These are phyloP conservation scores for Rhodinocichla rosea DNA, from an alignment of 2,113 vertebrate species.

Conservation along the genomic window DNA sequence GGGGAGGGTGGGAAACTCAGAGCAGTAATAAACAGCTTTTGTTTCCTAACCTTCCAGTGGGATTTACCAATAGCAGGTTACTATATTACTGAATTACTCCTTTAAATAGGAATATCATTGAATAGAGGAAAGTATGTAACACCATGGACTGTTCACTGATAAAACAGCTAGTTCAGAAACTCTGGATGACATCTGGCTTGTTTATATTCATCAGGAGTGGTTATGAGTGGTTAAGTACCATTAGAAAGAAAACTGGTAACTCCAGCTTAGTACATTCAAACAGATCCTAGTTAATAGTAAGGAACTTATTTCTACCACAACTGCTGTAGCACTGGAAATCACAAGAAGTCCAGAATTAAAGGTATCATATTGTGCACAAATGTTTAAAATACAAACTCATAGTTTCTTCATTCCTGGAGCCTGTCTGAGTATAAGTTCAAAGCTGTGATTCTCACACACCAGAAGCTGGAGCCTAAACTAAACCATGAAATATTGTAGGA, in stretches of 20 bases:
- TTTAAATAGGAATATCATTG: not conserved
- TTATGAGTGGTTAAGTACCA: not conserved
- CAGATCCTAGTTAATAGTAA: not conserved
- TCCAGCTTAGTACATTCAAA: not conserved
- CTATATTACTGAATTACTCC: not conserved
- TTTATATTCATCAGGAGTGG: not conserved
- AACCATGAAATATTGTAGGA: not conserved
- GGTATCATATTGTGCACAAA: not conserved
- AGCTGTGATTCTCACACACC: not conserved
- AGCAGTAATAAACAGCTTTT: not conserved
- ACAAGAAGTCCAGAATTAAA: not conserved
- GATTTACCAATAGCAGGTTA: not conserved
- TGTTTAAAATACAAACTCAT: not conserved
- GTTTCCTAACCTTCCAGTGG: not conserved
- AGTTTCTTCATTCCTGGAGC: not conserved
- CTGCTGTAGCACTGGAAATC: not conserved
- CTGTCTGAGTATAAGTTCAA: not conserved
- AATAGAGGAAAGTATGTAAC: not conserved
- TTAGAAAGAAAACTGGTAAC: not conserved
- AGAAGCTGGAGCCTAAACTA: not conserved
- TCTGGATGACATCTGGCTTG: not conserved
- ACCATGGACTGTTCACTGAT: not conserved
- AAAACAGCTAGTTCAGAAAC: not conserved
- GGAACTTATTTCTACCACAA: not conserved
- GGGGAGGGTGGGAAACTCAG: not conserved